A percentile compares a stretch with the other conserved stretches of the same genome.
phyloP scores from a whole-genome alignment of 2,797 vertebrate species.

The Myotis pilosus region DNA sequence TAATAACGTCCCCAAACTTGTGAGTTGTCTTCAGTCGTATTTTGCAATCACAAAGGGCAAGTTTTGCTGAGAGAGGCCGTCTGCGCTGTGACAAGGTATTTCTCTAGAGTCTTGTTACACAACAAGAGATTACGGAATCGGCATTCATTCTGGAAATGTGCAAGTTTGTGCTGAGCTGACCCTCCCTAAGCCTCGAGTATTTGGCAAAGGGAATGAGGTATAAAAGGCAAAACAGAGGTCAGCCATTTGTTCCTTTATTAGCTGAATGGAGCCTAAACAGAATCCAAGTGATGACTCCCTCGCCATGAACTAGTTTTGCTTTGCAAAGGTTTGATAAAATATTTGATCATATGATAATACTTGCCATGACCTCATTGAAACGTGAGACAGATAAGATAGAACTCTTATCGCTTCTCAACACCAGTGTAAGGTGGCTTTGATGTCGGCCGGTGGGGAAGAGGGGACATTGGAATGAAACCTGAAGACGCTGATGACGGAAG shows the following conservation, averaged over 20 bases:
- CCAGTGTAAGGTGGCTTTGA: constrained; percentile 22
- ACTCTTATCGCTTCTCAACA: constrained; percentile 24
- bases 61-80: constrained; percentile 47
- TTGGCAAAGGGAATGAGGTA: constrained; percentile 66
- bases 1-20: neutral
- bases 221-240: constrained; percentile 71
- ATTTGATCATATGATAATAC: constrained; percentile 52
- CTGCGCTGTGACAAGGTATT: constrained; percentile 45
- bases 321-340: constrained; percentile 66
- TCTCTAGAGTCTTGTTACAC: constrained; percentile 66
- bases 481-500: neutral
- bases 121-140: constrained; percentile 61
- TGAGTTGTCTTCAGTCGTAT: neutral
- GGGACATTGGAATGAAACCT: neutral
- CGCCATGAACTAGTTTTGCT: constrained; percentile 50
- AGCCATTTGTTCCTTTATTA: constrained; percentile 72
- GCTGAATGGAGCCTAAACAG: constrained; percentile 56
- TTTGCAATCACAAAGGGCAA: constrained; percentile 58
- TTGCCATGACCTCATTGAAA: constrained; percentile 59
- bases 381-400: constrained; percentile 45
- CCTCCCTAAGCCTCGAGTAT: constrained; percentile 54
- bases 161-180: constrained; percentile 59
- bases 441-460: neutral
- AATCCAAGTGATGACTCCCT: constrained; percentile 64
- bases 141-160: constrained; percentile 61